A percentile compares a stretch with the other conserved stretches of the same genome.
Evolutionary conservation across 1,140 invertebrate genomes (phyloP).

Genomic region (Drosophila bocqueti): DNA sequence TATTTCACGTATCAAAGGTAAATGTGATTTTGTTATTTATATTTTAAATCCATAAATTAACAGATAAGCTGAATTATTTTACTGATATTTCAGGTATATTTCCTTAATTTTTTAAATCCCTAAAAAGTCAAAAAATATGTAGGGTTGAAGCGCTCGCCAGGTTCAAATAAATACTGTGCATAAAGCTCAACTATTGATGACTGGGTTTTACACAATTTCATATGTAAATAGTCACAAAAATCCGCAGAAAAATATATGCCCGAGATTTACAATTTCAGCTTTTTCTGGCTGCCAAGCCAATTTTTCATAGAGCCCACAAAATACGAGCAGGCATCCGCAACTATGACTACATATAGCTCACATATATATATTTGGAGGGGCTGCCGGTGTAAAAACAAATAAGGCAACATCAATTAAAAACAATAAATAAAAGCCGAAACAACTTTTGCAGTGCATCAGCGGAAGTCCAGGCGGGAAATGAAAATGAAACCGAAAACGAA

Average conservation of each 20-base stretch:
- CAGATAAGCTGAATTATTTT: not conserved
- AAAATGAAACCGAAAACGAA: conserved; percentile 32
- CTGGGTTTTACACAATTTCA: conserved; percentile 11
- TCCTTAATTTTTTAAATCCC: too few species aligned
- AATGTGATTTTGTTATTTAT: not conserved
- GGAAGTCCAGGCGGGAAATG: conserved; percentile 12
- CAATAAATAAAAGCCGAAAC: conserved; percentile 46
- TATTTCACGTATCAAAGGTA: not conserved
- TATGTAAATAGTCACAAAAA: conserved; percentile 21
- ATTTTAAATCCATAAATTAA: not conserved
- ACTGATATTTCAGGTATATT: not conserved
- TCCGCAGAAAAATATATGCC: not conserved
- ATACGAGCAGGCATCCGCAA: not conserved
- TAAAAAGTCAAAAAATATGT: not conserved
- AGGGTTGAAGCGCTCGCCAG: not conserved
- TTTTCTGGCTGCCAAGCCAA: conserved; percentile 24
- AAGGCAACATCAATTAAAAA: conserved; percentile 49
- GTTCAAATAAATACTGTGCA: conserved; percentile 1
- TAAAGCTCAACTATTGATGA: conserved; percentile 9
- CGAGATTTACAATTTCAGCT: conserved; percentile 19
- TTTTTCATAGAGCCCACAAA: conserved; percentile 7
- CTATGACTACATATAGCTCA: not conserved
- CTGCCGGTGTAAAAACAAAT: conserved; percentile 38
- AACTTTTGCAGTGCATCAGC: conserved; percentile 44
- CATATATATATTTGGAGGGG: conserved; percentile 1